phyloP scores from a whole-genome alignment of 2,888 invertebrate species.

The Rotaria macrura region DNA sequence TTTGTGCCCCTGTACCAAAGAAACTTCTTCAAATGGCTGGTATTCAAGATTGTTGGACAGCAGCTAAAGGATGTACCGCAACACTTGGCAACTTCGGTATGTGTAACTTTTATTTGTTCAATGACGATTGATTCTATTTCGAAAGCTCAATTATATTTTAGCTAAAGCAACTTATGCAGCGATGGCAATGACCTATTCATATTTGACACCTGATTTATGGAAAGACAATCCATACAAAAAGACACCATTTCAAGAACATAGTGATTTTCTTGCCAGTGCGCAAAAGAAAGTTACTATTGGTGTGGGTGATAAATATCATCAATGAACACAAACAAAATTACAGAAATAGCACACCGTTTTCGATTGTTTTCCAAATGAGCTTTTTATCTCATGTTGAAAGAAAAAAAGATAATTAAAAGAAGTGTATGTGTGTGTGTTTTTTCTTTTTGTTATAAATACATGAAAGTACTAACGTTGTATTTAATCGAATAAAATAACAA shows the following conservation, averaged over 20 bases:
- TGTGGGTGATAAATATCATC: background rate
- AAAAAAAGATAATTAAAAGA: background rate
- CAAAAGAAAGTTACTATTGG: constrained; percentile 27
- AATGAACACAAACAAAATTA: background rate
- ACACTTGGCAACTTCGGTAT: constrained; percentile 86
- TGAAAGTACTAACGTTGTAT: background rate
- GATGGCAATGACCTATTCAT: constrained; percentile 94
- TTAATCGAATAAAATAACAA: background rate
- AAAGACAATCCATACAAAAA: constrained; percentile 82
- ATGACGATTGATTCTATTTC: background rate
- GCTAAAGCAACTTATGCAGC: constrained; percentile 98
- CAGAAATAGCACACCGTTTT: background rate
- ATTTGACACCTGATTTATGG: constrained; percentile 97
- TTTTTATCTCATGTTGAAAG: background rate
- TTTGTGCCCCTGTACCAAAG: constrained; percentile 96
- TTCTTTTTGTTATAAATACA: background rate
- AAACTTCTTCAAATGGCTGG: constrained; percentile 97
- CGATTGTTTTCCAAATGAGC: background rate
- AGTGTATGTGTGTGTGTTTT: background rate
- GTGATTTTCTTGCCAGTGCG: constrained; percentile 61
- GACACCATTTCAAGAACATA: constrained; percentile 88
- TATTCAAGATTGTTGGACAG: constrained; percentile 98
- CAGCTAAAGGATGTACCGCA: constrained; percentile 89
- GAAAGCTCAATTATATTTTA: constrained; percentile 38
- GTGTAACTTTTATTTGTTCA: constrained; percentile 30